Evolutionary conservation across 2,888 invertebrate species (phyloP).

Genomic region (Gastracanthus pulcherrimus): DNA sequence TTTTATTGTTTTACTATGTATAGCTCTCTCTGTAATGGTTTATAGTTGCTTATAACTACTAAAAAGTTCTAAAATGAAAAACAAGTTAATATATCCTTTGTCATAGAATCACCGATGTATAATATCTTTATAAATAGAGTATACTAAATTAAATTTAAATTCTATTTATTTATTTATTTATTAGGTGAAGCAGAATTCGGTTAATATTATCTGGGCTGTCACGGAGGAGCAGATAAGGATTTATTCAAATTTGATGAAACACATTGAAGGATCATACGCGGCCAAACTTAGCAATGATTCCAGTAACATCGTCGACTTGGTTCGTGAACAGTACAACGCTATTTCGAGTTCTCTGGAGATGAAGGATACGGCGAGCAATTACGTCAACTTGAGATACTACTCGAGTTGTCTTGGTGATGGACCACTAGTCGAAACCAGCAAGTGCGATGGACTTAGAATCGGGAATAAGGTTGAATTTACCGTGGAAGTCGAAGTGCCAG

Average conservation of each 20-base stretch:
- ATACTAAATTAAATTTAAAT: background rate
- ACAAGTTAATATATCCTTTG: too few species aligned
- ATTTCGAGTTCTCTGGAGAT: constrained; percentile 96
- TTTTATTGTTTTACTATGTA: too few species aligned
- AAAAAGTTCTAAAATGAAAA: too few species aligned
- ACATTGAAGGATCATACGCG: constrained; percentile 95
- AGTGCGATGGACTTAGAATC: constrained; percentile 94
- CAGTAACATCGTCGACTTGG: constrained; percentile 96
- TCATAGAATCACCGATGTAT: too few species aligned
- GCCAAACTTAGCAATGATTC: constrained; percentile 95
- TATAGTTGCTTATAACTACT: too few species aligned
- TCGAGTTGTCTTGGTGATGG: constrained; percentile 86
- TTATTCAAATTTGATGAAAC: constrained; percentile 89
- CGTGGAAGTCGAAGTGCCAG: constrained; percentile 88
- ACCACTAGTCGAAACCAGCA: constrained; percentile 86
- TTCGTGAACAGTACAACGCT: constrained; percentile 93
- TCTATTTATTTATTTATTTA: background rate
- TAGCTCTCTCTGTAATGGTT: too few species aligned
- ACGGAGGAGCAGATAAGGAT: constrained; percentile 90
- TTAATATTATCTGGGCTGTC: constrained; percentile 98
- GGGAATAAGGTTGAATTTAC: constrained; percentile 91
- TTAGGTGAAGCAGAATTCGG: constrained; percentile 92
- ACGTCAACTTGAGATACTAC: constrained; percentile 91
- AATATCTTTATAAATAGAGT: background rate
- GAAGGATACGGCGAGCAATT: constrained; percentile 92